Base-by-base conservation (phyloP, 2,113 vertebrate genomes). In the Oncorhynchus masou region DNA sequence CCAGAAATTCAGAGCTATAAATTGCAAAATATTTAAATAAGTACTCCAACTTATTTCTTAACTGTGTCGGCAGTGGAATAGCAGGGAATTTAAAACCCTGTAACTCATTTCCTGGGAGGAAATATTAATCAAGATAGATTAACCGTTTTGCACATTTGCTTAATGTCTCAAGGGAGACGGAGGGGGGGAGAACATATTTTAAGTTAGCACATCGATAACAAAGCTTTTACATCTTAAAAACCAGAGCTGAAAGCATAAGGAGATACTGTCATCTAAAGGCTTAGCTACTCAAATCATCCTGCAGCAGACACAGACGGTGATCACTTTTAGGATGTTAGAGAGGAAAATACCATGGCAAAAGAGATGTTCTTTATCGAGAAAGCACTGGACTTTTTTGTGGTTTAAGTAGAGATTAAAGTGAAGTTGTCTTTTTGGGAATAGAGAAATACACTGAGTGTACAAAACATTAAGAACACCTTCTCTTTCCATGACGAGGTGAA, bases 61-160 rank as follows among this genome's bases (percentile, higher is more conserved):
- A 86, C 74, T 78, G 62, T 74, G 78, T 16, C 51, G 3, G 57
- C 27, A 69, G n/a, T 65, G 69, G 74, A 77, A 82, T 22, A 74
- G 34, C 19, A 45, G 77, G 83, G 79, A 77, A 75, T 84, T 81
- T 85, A 86, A 90, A 89, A 78, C 83, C 81, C 57, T 74, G n/a
- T 84, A 87, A 89, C 80, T 88, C 86, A 91, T 89, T 88, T 86
- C 80, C 82, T 3, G 20, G 3, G 79, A 81, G 86, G 49, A 91
- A 84, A 86, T 86, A 87, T 90, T 91, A 83, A 91, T 92, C 88
- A 90, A 74, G 54, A 79, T 79, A 87, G 90, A 88, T 91, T 89
- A 91, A 76, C 65, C 77, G 67, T 83, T 88, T 74, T 25, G 71
- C 79, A 81, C 83, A 86, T 88, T 84, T 89, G 86, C 83, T 85